Base-by-base conservation (phyloP, 2,113 vertebrate species). In the Misgurnus anguillicaudatus region DNA sequence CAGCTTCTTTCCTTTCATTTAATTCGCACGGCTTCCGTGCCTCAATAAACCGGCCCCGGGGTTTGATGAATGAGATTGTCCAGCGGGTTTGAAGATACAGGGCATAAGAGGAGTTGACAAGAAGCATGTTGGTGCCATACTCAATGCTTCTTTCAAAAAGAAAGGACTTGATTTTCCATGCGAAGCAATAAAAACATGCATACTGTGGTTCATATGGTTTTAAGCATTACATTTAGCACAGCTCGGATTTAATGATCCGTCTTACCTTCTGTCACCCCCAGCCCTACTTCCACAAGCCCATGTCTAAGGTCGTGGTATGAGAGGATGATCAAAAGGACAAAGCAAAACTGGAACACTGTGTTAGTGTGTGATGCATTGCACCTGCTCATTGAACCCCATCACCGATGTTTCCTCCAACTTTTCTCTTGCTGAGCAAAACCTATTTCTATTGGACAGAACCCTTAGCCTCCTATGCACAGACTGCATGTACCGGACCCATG, bases 1-100 rank as follows among this genome's bases (percentile, higher is more conserved):
- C 39, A 67, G 42, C 38, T 74, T 73, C 61, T 64, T 62, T 47
- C 39, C 39, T 53, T 58, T 78, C 6, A 73, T 78, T 62, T 62
- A 65, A 21, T 45, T 60, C 19, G 51, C 45, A 61, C 38, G 24
- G 17, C 39, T 51, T 39, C 31, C 41, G 62, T 21, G 68, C 58
- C 70, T 58, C 7, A 17, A 8, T 36, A 68, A 67, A 67, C 55
- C 4, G 51, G 21, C 68, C 42, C 31, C 19, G n/a, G 63, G 62
- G 24, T 66, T 72, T 72, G 61, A 31, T 71, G 41, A 63, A 77
- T 72, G 75, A 42, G 39, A 60, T 4, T 31, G 60, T 67, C 61
- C 63, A 67, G 64, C 48, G 31, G 41, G 47, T n/a, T 67, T 47
- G 21, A 31, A 61, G 63, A 74, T 38, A 48, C 38, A 7, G 53